phyloP scores from a whole-genome alignment of 1,140 invertebrate genomes.

The Palaemon carinicauda region DNA sequence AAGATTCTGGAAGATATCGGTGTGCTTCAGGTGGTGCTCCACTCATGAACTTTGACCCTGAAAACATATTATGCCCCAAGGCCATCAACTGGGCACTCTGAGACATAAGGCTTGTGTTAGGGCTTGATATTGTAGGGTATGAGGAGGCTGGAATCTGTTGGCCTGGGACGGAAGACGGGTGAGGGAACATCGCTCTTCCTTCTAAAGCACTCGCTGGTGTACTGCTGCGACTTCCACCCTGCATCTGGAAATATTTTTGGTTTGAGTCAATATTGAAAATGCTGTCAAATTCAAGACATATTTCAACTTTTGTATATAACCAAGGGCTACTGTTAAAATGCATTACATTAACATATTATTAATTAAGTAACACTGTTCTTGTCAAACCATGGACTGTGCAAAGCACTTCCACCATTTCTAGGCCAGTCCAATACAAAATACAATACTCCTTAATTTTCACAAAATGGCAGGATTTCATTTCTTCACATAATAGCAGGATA shows the following conservation, averaged over 20 bases:
- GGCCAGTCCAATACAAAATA: too few species aligned
- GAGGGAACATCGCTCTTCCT: slow-evolving; percentile 53
- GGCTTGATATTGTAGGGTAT: slow-evolving; percentile 43
- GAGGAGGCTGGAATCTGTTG: slow-evolving; percentile 40
- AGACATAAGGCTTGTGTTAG: slow-evolving; percentile 41
- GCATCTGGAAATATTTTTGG: slow-evolving; percentile 31
- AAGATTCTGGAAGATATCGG: slow-evolving; percentile 53
- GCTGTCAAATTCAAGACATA: too few species aligned
- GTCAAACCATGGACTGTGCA: too few species aligned
- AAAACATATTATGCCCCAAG: slow-evolving; percentile 52
- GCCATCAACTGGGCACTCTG: slow-evolving; percentile 52
- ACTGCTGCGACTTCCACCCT: slow-evolving; percentile 51
- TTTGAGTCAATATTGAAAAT: background rate
- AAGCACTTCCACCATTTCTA: too few species aligned
- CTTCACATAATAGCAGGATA: too few species aligned
- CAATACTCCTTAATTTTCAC: too few species aligned
- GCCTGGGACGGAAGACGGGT: slow-evolving; percentile 43
- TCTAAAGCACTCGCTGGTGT: slow-evolving; percentile 45
- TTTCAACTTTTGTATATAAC: too few species aligned
- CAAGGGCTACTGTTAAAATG: too few species aligned
- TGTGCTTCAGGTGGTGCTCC: slow-evolving; percentile 53
- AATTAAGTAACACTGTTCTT: too few species aligned
- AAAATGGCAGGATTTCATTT: too few species aligned
- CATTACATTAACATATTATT: too few species aligned
- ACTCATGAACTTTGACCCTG: slow-evolving; percentile 53